A percentile compares a stretch with the other conserved stretches of the same genome.
Evolutionary conservation across 2,888 invertebrate species (phyloP).

Genomic region (Troilus luridus): DNA sequence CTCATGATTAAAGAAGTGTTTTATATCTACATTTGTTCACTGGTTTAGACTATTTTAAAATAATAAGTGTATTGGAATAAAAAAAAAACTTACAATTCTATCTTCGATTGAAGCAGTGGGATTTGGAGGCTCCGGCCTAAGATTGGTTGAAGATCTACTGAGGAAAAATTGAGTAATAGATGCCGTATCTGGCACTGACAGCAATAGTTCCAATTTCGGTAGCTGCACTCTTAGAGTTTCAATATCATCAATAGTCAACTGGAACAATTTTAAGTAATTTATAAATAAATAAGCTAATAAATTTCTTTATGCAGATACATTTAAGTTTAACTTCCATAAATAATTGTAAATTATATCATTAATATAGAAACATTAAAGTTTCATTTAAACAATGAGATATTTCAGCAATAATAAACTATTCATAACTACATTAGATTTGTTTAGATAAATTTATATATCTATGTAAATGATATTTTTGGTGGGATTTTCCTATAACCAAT

Average conservation of each 20-base stretch:
- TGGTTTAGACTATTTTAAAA: too few relatives aligned
- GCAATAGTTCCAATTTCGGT: constrained; percentile 77
- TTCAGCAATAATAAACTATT: too few relatives aligned
- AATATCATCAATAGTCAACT: constrained; percentile 73
- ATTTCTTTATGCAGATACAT: neutral
- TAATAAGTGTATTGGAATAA: neutral
- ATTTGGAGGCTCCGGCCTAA: constrained; percentile 64
- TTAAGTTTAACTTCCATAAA: too few relatives aligned
- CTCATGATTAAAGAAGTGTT: neutral
- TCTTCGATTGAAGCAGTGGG: constrained; percentile 65
- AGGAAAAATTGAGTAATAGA: constrained; percentile 80
- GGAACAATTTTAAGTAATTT: constrained; percentile 59
- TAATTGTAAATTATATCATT: too few relatives aligned
- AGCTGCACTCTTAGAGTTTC: constrained; percentile 76
- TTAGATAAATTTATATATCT: too few relatives aligned
- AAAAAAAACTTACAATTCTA: constrained; percentile 63
- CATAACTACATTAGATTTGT: too few relatives aligned
- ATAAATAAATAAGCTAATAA: neutral
- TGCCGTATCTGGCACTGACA: constrained; percentile 79
- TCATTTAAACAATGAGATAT: too few relatives aligned
- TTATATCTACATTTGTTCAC: too few relatives aligned
- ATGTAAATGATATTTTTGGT: too few relatives aligned
- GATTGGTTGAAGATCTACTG: constrained; percentile 63
- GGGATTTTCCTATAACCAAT: too few relatives aligned
- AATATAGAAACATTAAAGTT: neutral